A percentile compares a stretch with the other conserved stretches of the same genome.
phyloP scores from a whole-genome alignment of 2,888 invertebrate species.

The Cosmopolites sordidus region DNA sequence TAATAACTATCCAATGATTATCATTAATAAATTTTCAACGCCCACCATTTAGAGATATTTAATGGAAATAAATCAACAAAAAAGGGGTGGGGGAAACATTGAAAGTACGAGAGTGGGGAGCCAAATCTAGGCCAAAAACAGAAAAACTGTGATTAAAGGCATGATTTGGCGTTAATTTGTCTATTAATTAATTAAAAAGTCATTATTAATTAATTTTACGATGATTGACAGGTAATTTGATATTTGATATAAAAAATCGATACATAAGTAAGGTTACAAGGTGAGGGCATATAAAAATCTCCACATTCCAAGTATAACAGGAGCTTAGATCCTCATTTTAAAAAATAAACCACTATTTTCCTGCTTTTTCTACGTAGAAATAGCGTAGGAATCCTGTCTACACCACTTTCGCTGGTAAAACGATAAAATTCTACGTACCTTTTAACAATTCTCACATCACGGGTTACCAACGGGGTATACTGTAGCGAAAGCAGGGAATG shows the following conservation, averaged over 20 bases:
- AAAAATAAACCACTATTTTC: slow-evolving; percentile 36
- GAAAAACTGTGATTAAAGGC: slow-evolving; percentile 39
- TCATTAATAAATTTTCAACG: slow-evolving; percentile 23
- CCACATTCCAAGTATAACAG: slow-evolving; percentile 18
- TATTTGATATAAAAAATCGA: slow-evolving; percentile 40
- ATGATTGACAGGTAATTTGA: slow-evolving; percentile 32
- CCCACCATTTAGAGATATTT: slow-evolving; percentile 23
- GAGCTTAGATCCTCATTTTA: slow-evolving; percentile 23
- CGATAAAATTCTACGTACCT: slow-evolving; percentile 52
- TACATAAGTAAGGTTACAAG: slow-evolving; percentile 49
- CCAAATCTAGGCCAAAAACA: slow-evolving; percentile 38
- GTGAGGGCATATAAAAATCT: slow-evolving; percentile 37
- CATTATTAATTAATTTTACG: slow-evolving; percentile 27
- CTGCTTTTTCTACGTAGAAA: slow-evolving; percentile 34
- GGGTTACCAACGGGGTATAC: slow-evolving; percentile 49
- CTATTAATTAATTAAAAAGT: slow-evolving; percentile 24
- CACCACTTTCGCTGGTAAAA: slow-evolving; percentile 49
- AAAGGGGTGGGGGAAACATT: slow-evolving; percentile 36
- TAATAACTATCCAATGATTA: slow-evolving; percentile 5
- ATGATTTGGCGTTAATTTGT: slow-evolving; percentile 26
- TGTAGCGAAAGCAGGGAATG: slow-evolving; percentile 47
- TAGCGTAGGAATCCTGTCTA: slow-evolving; percentile 40
- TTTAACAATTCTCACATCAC: slow-evolving; percentile 50
- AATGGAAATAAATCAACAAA: slow-evolving; percentile 29
- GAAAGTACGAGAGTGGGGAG: slow-evolving; percentile 39